A percentile compares a stretch with the other conserved stretches of the same genome.
These are phyloP conservation scores for Orthonychiurus folsomi DNA, from an alignment of 2,888 invertebrate genomes.

Conservation along the genomic window DNA sequence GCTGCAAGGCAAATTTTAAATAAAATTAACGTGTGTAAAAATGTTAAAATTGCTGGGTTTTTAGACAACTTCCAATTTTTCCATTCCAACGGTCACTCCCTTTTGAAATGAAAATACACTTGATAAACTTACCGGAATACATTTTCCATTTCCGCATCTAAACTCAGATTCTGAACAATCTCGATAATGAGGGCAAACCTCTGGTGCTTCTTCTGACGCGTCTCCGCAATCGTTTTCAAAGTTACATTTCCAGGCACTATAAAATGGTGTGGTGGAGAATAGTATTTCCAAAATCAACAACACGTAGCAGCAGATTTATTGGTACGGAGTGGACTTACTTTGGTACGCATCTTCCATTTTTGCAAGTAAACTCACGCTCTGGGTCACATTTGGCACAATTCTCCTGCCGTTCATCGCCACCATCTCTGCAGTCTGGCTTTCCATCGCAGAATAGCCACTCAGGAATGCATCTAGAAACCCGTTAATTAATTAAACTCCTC, in stretches of 20 bases:
- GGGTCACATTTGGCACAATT: constrained; percentile 82
- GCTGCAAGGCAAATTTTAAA: too few species aligned
- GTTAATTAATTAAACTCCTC: not conserved
- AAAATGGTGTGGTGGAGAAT: constrained; percentile 40
- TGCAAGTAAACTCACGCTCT: constrained; percentile 85
- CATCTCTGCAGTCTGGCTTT: constrained; percentile 91
- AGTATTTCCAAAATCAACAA: too few species aligned
- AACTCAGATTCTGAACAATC: constrained; percentile 83
- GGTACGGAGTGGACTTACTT: constrained; percentile 49
- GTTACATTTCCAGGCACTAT: constrained; percentile 80
- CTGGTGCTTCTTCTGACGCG: constrained; percentile 55
- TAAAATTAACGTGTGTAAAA: too few species aligned
- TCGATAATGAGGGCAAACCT: constrained; percentile 71
- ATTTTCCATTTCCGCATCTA: constrained; percentile 80
- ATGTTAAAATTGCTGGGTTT: too few species aligned
- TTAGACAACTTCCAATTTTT: too few species aligned
- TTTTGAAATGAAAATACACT: too few species aligned
- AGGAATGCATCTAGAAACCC: constrained; percentile 62
- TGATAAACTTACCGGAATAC: too few species aligned
- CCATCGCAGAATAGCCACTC: constrained; percentile 96
- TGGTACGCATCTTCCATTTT: constrained; percentile 79
- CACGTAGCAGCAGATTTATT: too few species aligned
- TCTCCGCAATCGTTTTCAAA: constrained; percentile 84
- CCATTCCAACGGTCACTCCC: too few species aligned
- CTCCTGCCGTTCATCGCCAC: constrained; percentile 82